Conservation (phyloP, 2,113 vertebrate genomes). For the Pampusana beccarii region DNA sequence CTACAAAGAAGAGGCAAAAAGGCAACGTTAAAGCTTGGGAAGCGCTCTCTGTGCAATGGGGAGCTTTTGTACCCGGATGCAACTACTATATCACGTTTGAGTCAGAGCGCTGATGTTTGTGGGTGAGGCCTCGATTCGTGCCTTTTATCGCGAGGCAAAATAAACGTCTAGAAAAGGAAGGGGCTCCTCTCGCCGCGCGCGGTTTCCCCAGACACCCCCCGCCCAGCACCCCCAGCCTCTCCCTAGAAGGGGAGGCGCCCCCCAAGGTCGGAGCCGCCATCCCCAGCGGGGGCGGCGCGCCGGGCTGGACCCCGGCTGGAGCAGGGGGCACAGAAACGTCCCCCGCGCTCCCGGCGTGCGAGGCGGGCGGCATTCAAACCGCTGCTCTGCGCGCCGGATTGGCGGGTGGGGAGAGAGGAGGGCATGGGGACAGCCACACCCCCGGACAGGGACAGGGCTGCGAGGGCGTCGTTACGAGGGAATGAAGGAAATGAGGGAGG, state of each 20-base stretch:
- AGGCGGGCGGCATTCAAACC: conserved; percentile 29
- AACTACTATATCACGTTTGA: neutral
- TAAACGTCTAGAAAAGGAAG: conserved; percentile 19
- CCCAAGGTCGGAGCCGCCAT: neutral
- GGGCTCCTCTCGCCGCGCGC: neutral
- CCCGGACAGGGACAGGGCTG: neutral
- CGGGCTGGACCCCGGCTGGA: fast-evolving
- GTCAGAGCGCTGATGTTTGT: neutral
- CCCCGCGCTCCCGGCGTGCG: neutral
- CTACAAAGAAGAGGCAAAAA: conserved; percentile 24
- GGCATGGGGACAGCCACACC: conserved; percentile 26
- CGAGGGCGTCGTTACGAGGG: neutral
- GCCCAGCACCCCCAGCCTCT: neutral
- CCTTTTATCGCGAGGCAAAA: neutral
- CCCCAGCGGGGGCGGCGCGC: too few species aligned
- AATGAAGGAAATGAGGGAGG: fast-evolving
- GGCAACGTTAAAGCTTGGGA: neutral
- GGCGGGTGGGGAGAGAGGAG: conserved; percentile 5
- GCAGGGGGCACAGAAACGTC: neutral
- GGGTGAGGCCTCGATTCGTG: neutral
- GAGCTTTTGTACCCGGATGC: neutral
- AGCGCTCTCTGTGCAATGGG: neutral
- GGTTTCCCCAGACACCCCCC: neutral
- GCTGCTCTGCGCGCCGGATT: neutral
- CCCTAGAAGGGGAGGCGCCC: neutral